Evolutionary conservation across 2,797 vertebrate species (phyloP), one percentile per base, ranked within the genome.

Genomic region (Danio jaintianensis): DNA sequence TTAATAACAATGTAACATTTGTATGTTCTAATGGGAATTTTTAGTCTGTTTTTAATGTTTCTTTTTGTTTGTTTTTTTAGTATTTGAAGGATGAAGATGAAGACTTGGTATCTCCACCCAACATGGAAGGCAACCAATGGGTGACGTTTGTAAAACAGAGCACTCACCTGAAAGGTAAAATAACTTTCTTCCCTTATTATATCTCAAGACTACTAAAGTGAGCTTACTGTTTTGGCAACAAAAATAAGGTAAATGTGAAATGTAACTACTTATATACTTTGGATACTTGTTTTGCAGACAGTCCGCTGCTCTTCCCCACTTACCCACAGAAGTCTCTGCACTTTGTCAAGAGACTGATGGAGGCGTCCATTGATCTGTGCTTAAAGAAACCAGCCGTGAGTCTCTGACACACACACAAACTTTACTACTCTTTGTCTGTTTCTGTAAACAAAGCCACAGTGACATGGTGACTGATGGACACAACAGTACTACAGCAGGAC

Each of bases 21-120:
- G 4, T 69, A 42, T 6, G 9, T 74, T 1, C 66, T 53, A 5
- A 0, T 22, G 70, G 48, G 18, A 71, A 4, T 42, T 45, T 36
- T 42, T 22, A 38, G 1, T 64, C 61, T 68, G 72, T 13, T 47
- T 16, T 7, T 84, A 47, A 29, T 29, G n/a, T n/a, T n/a, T n/a
- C n/a, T n/a, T n/a, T n/a, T n/a, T n/a, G 16, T 29, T 45, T 1
- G 75, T 62, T 74, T 29, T 88, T 88, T 10, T 80, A 99, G 98
- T 99, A 99, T 87, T 93, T 99, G 80, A 99, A 99, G 90, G 98
- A 99, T 82, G 98, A 99, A 92, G 98, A 99, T 64, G 98, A 99
- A 62, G 96, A 97, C 78, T 94, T 99, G 0, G 94, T 98, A 59
- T 98, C 97, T 52, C 97, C 97, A 0, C 97, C 97, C 50, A 98